Evolutionary conservation across 2,113 vertebrate species (phyloP), one percentile per base, ranked within the genome.

Genomic region (Paratilapia polleni): DNA sequence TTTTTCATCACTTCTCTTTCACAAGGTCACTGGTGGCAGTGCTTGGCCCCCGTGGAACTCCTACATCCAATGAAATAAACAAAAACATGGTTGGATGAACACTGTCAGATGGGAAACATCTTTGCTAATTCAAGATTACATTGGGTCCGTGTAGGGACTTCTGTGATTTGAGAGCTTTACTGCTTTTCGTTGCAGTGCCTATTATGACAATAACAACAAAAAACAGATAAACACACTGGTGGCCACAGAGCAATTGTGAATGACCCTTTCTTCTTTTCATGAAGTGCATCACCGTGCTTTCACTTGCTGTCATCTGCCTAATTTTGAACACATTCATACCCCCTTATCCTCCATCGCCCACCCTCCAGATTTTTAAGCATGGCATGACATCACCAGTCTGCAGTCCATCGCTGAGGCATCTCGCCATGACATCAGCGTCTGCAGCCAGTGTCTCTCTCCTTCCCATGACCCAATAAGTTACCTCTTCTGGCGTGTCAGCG

Each of bases 1-100:
- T 94, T 79, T 93, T 95, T 95, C 68, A 94, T 91, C 43, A 52
- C 88, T 75, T 93, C 87, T 94, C 92, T 80, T 92, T 91, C 84
- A 92, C 92, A 82, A 93, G 93, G 94, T 93, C 94, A 91, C 92
- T 77, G 70, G 77, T 87, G 91, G 89, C 81, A 17, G 77, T n/a
- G 70, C 62, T 54, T 57, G 10, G 24, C 80, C 63, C 92, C 77
- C 77, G 73, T 54, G 56, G 86, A 83, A 80, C 78, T 88, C 87
- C 82, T 60, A 59, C 59, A 54, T 62, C 43, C 66, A 84, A 62
- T 11, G 10, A 90, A 84, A 90, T 74, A 86, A 88, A 90, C 74
- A 82, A 66, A 91, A 79, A 78, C 75, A 84, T 12, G 9, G 10
- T 79, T 36, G 31, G 70, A 63, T 13, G 4, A 74, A 62, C 34